A percentile compares a stretch with the other conserved stretches of the same genome.
Evolutionary conservation across 2,797 vertebrate genomes (phyloP).

Genomic region (Echiichthys vipera): DNA sequence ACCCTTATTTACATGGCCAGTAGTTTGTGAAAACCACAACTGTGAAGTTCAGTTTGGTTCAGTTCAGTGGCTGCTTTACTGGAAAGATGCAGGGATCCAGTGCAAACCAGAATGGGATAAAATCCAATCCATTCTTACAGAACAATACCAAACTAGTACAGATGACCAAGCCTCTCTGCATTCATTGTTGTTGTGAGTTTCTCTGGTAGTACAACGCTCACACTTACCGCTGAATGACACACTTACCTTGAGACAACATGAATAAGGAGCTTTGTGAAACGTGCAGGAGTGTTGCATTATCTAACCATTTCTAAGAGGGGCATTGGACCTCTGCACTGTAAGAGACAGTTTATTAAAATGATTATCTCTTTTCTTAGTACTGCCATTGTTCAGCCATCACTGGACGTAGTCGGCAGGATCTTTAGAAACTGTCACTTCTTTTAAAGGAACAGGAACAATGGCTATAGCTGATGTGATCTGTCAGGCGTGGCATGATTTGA

Average conservation of each 20-base stretch:
- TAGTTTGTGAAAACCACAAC: background rate
- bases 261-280: background rate
- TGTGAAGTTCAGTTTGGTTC: background rate
- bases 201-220: background rate
- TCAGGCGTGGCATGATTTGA: background rate
- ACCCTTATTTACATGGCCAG: background rate
- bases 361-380: background rate
- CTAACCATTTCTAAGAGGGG: background rate
- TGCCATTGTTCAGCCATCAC: conserved; percentile 16
- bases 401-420: conserved; percentile 7
- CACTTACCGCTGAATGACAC: background rate
- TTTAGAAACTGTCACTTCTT: conserved; percentile 12
- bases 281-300: background rate
- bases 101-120: background rate
- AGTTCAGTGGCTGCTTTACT: background rate
- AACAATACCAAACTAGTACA: background rate
- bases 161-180: background rate
- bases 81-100: background rate
- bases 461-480: background rate
- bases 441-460: conserved; percentile 13
- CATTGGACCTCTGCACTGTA: background rate
- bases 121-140: background rate
- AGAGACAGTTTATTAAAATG: conserved; percentile 2
- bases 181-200: background rate
- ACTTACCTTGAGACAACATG: no score